Percentiles rank a stretch among this genome's conserved stretches.
phyloP scores from a whole-genome alignment of 2,888 invertebrate species.

The Eugnorisma glareosa region DNA sequence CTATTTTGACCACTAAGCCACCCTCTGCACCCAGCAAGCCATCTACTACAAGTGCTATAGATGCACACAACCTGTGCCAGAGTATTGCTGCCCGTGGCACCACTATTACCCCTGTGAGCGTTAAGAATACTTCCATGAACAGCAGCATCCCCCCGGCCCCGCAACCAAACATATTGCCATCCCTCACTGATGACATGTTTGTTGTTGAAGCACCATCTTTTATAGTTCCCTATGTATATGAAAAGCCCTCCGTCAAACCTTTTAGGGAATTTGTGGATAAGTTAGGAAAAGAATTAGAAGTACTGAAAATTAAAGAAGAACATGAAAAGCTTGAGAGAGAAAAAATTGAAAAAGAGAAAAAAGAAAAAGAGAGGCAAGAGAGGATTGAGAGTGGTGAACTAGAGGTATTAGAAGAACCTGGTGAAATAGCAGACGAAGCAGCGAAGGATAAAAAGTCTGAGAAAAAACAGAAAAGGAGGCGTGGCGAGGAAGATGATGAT shows the following conservation, averaged over 20 bases:
- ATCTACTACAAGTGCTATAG: conserved; percentile 74
- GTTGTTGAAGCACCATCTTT: conserved; percentile 98
- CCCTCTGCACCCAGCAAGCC: conserved; percentile 73
- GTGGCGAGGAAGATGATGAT: conserved; percentile 90
- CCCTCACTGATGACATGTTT: conserved; percentile 97
- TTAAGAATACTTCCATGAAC: conserved; percentile 72
- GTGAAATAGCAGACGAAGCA: conserved; percentile 73
- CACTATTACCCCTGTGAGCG: conserved; percentile 90
- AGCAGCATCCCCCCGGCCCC: conserved; percentile 71
- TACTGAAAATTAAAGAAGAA: conserved; percentile 77
- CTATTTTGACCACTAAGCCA: conserved; percentile 87
- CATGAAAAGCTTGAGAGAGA: conserved; percentile 72
- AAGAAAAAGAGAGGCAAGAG: conserved; percentile 62
- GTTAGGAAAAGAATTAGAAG: conserved; percentile 89
- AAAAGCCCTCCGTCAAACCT: conserved; percentile 96
- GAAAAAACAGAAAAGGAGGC: conserved; percentile 80
- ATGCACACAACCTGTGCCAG: conserved; percentile 86
- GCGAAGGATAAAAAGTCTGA: conserved; percentile 78
- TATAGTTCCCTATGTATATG: conserved; percentile 98
- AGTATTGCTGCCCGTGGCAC: conserved; percentile 89
- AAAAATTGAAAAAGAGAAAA: conserved; percentile 82
- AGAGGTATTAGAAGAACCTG: conserved; percentile 76
- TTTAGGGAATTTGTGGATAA: conserved; percentile 94
- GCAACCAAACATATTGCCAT: conserved; percentile 92
- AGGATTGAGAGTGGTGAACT: conserved; percentile 81